A percentile compares a stretch with the other conserved stretches of the same genome.
Conservation (phyloP, 2,113 vertebrate genomes). For the Cacatua alba region DNA sequence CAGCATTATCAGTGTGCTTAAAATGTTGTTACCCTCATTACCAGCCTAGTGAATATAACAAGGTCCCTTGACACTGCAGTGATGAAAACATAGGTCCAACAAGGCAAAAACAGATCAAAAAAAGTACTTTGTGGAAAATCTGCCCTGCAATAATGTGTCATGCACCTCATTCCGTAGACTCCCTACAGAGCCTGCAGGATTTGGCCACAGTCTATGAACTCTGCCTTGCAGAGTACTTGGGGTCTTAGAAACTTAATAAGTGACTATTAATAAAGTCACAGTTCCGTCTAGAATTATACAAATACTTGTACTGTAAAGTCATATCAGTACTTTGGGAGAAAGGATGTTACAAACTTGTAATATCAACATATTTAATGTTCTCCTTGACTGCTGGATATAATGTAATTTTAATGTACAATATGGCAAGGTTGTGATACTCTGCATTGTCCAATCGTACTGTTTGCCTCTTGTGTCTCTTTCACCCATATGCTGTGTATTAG, state of each 20-base stretch:
- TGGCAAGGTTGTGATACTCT: constrained; percentile 11
- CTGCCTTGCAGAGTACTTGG: neutral
- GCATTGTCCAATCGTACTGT: neutral
- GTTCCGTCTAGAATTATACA: neutral
- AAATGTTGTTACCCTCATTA: neutral
- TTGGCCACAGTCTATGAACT: neutral
- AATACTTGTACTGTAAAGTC: neutral
- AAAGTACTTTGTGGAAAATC: neutral
- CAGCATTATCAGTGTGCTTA: neutral
- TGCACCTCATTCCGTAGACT: neutral
- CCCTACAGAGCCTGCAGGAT: neutral
- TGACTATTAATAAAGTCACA: neutral
- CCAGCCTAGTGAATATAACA: neutral
- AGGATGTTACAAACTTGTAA: neutral
- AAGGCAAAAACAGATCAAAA: neutral
- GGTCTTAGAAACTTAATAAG: neutral
- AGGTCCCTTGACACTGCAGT: neutral
- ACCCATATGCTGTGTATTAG: neutral
- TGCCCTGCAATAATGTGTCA: neutral
- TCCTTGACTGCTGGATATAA: constrained; percentile 34
- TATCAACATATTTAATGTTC: constrained; percentile 43
- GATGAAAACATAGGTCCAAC: neutral
- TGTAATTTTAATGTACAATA: constrained; percentile 55
- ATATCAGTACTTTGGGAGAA: constrained; percentile 3
- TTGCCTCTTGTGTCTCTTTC: constrained; percentile 1